phyloP scores from a whole-genome alignment of 2,888 invertebrate genomes.

The Cyclophora albipunctata region DNA sequence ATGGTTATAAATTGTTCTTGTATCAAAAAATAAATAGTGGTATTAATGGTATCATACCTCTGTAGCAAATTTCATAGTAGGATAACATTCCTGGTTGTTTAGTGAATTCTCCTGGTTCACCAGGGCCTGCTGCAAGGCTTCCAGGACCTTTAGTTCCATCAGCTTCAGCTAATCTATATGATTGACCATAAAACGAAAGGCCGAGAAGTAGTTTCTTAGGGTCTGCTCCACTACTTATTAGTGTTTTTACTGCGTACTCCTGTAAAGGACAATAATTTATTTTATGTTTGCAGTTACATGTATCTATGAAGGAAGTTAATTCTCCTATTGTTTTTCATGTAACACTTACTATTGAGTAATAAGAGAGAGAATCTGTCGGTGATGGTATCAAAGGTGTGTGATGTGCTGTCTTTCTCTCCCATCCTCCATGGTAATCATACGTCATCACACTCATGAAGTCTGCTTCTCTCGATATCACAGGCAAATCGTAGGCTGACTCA shows the following conservation, averaged over 20 bases:
- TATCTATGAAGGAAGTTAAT: neutral
- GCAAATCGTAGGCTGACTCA: constrained; percentile 87
- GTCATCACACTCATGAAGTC: constrained; percentile 91
- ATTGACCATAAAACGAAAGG: constrained; percentile 91
- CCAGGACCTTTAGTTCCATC: constrained; percentile 69
- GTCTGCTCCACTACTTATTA: constrained; percentile 83
- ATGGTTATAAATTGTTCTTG: constrained; percentile 6
- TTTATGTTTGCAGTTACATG: too few species aligned
- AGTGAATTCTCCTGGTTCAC: constrained; percentile 86
- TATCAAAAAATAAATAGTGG: neutral
- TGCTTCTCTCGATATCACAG: constrained; percentile 78
- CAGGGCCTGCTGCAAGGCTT: constrained; percentile 81
- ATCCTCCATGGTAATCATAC: constrained; percentile 93
- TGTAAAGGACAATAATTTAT: constrained; percentile 32
- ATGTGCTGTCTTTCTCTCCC: constrained; percentile 87
- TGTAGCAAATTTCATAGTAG: constrained; percentile 89
- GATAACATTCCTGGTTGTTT: constrained; percentile 91
- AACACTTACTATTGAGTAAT: constrained; percentile 83
- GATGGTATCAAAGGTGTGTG: constrained; percentile 84
- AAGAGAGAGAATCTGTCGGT: constrained; percentile 79
- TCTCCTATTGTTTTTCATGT: neutral
- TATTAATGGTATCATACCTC: constrained; percentile 42
- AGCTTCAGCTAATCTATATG: constrained; percentile 79
- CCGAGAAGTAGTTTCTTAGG: constrained; percentile 86
- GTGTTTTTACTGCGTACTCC: constrained; percentile 88